Evolutionary conservation across 2,113 vertebrate species (phyloP).

Genomic region (Theristicus caerulescens): DNA sequence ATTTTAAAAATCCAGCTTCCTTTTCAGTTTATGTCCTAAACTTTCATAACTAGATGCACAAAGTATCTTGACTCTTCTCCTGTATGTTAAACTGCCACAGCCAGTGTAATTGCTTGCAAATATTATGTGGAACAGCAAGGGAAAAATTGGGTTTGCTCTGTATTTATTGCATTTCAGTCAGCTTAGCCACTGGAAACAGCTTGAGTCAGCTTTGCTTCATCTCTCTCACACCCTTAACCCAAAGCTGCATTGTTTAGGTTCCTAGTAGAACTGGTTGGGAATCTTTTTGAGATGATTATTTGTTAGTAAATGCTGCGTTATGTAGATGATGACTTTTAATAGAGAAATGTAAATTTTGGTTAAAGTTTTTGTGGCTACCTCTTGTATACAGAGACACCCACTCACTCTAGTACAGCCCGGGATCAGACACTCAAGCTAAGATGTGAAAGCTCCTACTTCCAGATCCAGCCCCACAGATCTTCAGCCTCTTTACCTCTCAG

Average conservation of each 20-base stretch:
- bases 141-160: neutral
- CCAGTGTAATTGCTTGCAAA: slow-evolving; percentile 11
- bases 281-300: neutral
- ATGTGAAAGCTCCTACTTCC: neutral
- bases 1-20: neutral
- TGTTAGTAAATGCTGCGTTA: neutral
- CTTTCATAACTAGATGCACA: neutral
- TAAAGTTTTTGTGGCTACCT: neutral
- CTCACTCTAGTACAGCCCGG: neutral
- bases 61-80: neutral
- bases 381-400: neutral
- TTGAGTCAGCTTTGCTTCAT: slow-evolving; percentile 18
- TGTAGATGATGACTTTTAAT: neutral
- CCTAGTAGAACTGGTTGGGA: neutral
- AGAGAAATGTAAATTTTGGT: neutral
- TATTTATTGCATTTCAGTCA: neutral
- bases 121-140: neutral
- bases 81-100: neutral
- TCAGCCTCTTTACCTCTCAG: neutral
- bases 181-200: neutral
- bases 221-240: neutral
- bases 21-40: neutral
- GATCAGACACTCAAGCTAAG: neutral
- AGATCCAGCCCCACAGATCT: neutral
- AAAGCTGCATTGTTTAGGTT: neutral